These are phyloP conservation scores for Palloptera scutellata DNA, from an alignment of 2,888 invertebrate species.

Conservation along the genomic window DNA sequence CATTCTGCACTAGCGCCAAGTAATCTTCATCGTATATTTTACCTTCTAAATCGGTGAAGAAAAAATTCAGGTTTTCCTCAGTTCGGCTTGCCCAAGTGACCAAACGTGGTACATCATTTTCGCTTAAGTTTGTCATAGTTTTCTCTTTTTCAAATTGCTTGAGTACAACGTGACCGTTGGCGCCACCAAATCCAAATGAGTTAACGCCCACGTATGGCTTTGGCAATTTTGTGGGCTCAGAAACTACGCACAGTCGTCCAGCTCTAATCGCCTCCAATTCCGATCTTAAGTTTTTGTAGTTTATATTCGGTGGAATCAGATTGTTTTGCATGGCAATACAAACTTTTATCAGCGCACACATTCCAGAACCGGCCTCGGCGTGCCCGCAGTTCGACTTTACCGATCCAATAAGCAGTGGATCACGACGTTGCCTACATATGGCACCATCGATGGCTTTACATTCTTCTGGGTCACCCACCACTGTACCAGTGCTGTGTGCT, in stretches of 20 bases:
- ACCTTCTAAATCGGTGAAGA: constrained; percentile 72
- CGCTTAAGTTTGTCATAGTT: constrained; percentile 69
- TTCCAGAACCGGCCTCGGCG: constrained; percentile 80
- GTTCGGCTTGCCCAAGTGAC: constrained; percentile 81
- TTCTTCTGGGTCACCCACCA: constrained; percentile 92
- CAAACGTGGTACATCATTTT: constrained; percentile 75
- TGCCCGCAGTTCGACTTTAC: constrained; percentile 91
- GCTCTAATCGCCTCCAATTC: constrained; percentile 70
- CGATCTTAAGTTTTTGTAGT: constrained; percentile 72
- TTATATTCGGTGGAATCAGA: constrained; percentile 85
- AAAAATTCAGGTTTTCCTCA: constrained; percentile 73
- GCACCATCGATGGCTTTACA: constrained; percentile 81
- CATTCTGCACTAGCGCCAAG: constrained; percentile 69
- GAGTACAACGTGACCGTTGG: constrained; percentile 70
- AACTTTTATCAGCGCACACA: constrained; percentile 84
- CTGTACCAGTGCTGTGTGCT: constrained; percentile 85
- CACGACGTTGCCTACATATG: constrained; percentile 77
- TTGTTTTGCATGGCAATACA: constrained; percentile 82
- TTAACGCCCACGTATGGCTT: constrained; percentile 84
- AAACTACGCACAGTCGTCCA: constrained; percentile 75
- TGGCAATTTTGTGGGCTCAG: constrained; percentile 74
- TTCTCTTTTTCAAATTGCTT: constrained; percentile 61
- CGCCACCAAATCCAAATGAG: constrained; percentile 94
- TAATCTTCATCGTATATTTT: constrained; percentile 71
- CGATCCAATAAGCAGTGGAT: constrained; percentile 84